Evolutionary conservation across 2,113 vertebrate species (phyloP).

Genomic region (Hypocryptadius cinnamomeus): DNA sequence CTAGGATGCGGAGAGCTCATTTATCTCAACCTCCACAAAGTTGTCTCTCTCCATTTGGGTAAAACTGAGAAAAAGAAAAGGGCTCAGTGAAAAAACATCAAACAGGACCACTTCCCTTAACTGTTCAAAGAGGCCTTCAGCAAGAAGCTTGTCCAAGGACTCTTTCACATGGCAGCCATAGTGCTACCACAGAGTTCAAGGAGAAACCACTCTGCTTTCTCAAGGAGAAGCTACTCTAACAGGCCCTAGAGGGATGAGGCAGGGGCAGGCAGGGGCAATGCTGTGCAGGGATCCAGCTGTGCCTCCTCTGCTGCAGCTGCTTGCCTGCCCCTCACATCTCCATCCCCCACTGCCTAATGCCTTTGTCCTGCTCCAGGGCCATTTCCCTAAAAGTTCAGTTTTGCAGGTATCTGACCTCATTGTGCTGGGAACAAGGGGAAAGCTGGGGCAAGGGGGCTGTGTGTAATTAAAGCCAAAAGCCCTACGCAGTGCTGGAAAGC

Average conservation of each 20-base stretch:
- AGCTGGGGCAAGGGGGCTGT: background rate
- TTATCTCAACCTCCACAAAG: background rate
- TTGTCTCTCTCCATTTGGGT: background rate
- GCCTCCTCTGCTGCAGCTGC: background rate
- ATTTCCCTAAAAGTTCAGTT: background rate
- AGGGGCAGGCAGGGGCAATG: background rate
- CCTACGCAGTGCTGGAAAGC: rapidly evolving
- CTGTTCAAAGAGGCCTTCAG: background rate
- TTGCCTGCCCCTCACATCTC: background rate
- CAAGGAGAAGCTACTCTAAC: background rate
- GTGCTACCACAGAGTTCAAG: background rate
- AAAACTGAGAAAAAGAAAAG: background rate
- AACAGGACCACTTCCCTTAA: background rate
- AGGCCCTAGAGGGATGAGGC: background rate
- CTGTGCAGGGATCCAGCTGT: background rate
- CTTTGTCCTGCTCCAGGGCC: background rate
- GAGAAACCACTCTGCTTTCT: background rate
- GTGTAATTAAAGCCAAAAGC: slow-evolving; percentile 24
- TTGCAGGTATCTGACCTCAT: slow-evolving; percentile 21
- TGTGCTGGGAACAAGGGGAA: background rate
- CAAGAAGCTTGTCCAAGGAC: background rate
- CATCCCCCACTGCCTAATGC: background rate
- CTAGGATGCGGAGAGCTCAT: background rate
- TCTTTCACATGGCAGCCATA: background rate
- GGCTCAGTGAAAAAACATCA: background rate